Conservation (phyloP, 2,888 invertebrate genomes). For the Theristus sp. region DNA sequence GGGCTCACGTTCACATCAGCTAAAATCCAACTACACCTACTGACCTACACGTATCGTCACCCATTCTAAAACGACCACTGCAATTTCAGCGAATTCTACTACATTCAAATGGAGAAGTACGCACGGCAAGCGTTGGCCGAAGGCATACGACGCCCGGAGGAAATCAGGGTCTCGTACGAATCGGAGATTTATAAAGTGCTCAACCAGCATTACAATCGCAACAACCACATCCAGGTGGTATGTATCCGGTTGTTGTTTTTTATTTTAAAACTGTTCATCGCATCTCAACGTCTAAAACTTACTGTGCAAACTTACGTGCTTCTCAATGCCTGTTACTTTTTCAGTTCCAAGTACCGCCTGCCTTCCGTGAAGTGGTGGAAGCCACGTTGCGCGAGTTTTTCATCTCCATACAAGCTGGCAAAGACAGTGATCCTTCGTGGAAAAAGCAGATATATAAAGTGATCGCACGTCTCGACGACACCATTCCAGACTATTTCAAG, state of each 20-base stretch:
- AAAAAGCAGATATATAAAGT: constrained; percentile 99
- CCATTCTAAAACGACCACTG: too few species aligned
- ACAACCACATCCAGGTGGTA: constrained; percentile 74
- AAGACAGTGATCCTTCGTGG: constrained; percentile 97
- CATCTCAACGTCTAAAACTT: too few species aligned
- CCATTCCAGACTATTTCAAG: constrained; percentile 98
- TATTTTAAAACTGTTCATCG: neutral
- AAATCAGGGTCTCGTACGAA: constrained; percentile 78
- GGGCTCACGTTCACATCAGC: too few species aligned
- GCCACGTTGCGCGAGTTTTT: constrained; percentile 95
- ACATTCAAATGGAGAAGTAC: constrained; percentile 99
- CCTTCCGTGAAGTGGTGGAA: constrained; percentile 90
- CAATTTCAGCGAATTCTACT: constrained; percentile 81
- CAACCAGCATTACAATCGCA: constrained; percentile 95
- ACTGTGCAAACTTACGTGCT: too few species aligned
- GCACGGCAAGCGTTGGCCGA: constrained; percentile 92
- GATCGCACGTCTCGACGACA: constrained; percentile 94
- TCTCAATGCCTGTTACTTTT: too few species aligned
- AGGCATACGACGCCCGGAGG: constrained; percentile 75
- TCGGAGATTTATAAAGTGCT: constrained; percentile 92
- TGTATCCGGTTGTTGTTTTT: neutral
- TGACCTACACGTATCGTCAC: too few species aligned
- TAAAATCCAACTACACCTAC: too few species aligned
- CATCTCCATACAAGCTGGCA: constrained; percentile 85
- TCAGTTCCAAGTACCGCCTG: constrained; percentile 65